A percentile compares a stretch with the other conserved stretches of the same genome.
phyloP scores from a whole-genome alignment of 1,140 invertebrate species.

The Pteromalus puparum region DNA sequence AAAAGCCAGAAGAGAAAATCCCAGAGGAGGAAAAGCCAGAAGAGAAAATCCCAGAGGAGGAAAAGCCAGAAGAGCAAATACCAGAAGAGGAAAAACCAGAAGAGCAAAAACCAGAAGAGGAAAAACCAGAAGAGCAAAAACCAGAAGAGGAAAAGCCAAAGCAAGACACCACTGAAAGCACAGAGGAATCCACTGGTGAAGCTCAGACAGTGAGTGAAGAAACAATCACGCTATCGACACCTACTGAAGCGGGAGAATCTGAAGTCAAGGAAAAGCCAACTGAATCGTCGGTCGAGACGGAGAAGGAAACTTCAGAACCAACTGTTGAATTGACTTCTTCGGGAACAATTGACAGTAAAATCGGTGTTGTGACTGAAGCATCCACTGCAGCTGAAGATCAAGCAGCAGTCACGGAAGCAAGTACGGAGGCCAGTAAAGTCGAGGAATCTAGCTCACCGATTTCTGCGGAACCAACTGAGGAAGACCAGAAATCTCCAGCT shows the following conservation, averaged over 20 bases:
- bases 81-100: no score
- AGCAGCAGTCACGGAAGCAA: neutral
- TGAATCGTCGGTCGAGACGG: slow-evolving; percentile 21
- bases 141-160: slow-evolving; percentile 48
- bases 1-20: no score
- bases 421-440: slow-evolving; percentile 18
- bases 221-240: slow-evolving; percentile 34
- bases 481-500: slow-evolving; percentile 4
- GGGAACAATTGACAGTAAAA: slow-evolving; percentile 40
- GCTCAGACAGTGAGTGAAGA: slow-evolving; percentile 44
- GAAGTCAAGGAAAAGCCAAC: slow-evolving; percentile 30
- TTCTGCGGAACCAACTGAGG: neutral
- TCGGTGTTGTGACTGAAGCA: slow-evolving; percentile 56
- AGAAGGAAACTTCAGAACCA: neutral
- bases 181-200: slow-evolving; percentile 48
- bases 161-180: slow-evolving; percentile 44
- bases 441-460: neutral
- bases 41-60: neutral
- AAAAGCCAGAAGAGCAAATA: no score
- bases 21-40: no score
- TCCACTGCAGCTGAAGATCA: slow-evolving; percentile 45
- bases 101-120: neutral
- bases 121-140: slow-evolving; percentile 30
- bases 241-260: slow-evolving; percentile 32
- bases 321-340: neutral